Conservation (phyloP, 2,888 invertebrate species). For the Dioctria linearis region DNA sequence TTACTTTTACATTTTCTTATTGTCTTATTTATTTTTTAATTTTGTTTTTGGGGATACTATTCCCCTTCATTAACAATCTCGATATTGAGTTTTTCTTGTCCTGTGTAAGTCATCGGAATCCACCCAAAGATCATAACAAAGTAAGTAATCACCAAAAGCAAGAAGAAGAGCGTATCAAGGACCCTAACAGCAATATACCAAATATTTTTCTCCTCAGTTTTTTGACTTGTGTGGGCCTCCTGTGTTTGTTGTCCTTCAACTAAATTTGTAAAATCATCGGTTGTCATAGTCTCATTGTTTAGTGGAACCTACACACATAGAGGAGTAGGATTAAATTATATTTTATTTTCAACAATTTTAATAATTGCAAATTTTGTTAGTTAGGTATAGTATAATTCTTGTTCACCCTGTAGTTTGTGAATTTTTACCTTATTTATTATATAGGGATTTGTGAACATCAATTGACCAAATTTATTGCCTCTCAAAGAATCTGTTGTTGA, state of each 20-base stretch:
- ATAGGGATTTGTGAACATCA: slow-evolving; percentile 58
- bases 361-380: too few species aligned
- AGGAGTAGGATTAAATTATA: neutral
- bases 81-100: neutral
- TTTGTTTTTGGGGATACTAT: too few species aligned
- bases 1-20: too few species aligned
- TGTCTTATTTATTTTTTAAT: too few species aligned
- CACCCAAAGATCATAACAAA: slow-evolving; percentile 53
- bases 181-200: slow-evolving; percentile 55
- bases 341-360: too few species aligned
- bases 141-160: slow-evolving; percentile 49
- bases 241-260: slow-evolving; percentile 43
- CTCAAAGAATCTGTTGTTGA: slow-evolving; percentile 51
- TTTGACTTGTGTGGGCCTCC: neutral
- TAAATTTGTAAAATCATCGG: slow-evolving; percentile 46
- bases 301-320: slow-evolving; percentile 27
- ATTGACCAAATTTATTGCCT: slow-evolving; percentile 57
- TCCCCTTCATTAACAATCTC: slow-evolving; percentile 1
- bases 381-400: neutral
- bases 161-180: slow-evolving; percentile 56
- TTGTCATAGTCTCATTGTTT: slow-evolving; percentile 7
- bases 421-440: slow-evolving; percentile 56
- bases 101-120: slow-evolving; percentile 48
- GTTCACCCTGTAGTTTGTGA: neutral
- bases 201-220: slow-evolving; percentile 21